A percentile compares a stretch with the other conserved stretches of the same genome.
Evolutionary conservation across 2,797 vertebrate species (phyloP).

Genomic region (Hemibagrus guttatus): DNA sequence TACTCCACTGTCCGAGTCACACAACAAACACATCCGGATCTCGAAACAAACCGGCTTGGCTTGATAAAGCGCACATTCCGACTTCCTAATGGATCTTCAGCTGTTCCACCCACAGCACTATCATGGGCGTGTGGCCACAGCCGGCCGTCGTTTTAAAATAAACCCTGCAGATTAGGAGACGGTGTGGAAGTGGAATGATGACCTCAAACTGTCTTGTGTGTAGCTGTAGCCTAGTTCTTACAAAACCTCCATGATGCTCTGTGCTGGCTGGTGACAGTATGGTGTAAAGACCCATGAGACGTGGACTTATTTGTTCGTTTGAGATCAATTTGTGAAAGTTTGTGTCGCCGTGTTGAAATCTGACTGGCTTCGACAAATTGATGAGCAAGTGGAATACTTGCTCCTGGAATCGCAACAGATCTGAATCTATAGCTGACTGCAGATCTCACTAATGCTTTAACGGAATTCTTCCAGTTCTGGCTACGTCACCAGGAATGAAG

Average conservation of each 20-base stretch:
- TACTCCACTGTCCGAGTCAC: constrained; percentile 37
- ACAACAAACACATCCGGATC: constrained; percentile 36
- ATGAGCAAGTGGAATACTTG: neutral
- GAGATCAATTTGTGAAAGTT: neutral
- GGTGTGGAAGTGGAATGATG: constrained; percentile 31
- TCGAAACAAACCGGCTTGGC: constrained; percentile 28
- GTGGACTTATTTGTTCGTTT: constrained; percentile 7
- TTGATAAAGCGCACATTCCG: constrained; percentile 42
- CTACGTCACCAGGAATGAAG: neutral
- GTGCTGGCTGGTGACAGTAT: constrained; percentile 30
- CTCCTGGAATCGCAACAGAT: neutral
- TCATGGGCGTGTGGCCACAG: constrained; percentile 23
- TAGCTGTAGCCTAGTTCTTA: constrained; percentile 22
- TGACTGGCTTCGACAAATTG: neutral
- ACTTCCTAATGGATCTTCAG: constrained; percentile 38
- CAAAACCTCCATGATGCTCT: constrained; percentile 20
- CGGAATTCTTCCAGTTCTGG: neutral
- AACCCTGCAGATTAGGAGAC: constrained; percentile 39
- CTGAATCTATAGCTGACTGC: neutral
- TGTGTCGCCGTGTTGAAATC: neutral
- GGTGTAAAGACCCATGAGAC: constrained; percentile 31
- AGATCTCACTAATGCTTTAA: neutral
- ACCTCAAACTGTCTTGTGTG: constrained; percentile 45
- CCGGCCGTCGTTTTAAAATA: constrained; percentile 42
- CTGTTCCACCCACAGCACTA: constrained; percentile 27